These are phyloP conservation scores for Scelioninae gen. 2 DNA, from an alignment of 2,888 invertebrate genomes.

Conservation along the genomic window DNA sequence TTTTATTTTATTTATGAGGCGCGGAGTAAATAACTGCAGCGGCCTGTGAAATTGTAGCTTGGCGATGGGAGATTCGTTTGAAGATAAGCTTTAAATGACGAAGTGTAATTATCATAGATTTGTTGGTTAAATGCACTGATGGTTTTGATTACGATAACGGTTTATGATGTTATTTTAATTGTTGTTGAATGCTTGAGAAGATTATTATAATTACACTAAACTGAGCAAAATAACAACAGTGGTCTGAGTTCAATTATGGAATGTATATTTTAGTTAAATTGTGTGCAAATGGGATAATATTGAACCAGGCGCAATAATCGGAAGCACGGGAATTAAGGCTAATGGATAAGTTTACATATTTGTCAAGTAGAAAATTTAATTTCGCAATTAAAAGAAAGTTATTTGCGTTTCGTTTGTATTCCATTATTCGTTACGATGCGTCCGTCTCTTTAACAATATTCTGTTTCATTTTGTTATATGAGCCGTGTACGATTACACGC, in stretches of 20 bases:
- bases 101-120: constrained; percentile 53
- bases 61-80: constrained; percentile 29
- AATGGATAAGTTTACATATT: constrained; percentile 24
- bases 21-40: constrained; percentile 52
- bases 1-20: constrained; percentile 68
- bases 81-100: constrained; percentile 50
- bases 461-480: no score
- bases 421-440: no score
- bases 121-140: constrained; percentile 38
- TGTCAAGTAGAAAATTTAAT: no score
- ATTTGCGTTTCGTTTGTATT: no score
- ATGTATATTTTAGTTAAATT: constrained; percentile 43
- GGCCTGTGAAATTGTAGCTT: constrained; percentile 40
- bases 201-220: constrained; percentile 52
- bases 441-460: no score
- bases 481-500: no score
- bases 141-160: constrained; percentile 32
- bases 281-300: constrained; percentile 19
- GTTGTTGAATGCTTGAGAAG: constrained; percentile 40
- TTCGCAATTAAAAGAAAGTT: no score
- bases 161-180: constrained; percentile 51
- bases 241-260: constrained; percentile 33
- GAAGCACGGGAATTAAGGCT: constrained; percentile 55
- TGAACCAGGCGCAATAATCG: constrained; percentile 48
- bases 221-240: constrained; percentile 38